Evolutionary conservation across 2,113 vertebrate species (phyloP).

Genomic region (Lepidothrix coronata): DNA sequence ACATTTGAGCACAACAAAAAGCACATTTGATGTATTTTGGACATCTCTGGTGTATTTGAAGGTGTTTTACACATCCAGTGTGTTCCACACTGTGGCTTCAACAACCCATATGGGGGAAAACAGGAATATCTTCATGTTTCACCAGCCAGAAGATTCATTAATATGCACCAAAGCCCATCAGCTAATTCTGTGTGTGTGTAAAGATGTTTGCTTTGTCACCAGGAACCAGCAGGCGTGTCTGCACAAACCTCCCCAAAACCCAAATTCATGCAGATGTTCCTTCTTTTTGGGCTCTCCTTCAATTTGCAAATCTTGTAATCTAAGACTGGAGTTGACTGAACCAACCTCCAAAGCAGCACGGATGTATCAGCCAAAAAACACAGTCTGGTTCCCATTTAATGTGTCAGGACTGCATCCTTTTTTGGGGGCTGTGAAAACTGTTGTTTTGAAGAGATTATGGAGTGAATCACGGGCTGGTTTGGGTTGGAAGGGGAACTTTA

Average conservation of each 20-base stretch:
- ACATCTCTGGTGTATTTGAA: not conserved
- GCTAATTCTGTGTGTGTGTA: not conserved
- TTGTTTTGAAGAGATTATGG: conserved; percentile 91
- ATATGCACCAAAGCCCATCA: not conserved
- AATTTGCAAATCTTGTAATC: conserved; percentile 98
- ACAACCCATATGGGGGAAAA: not conserved
- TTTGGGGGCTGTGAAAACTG: conserved; percentile 86
- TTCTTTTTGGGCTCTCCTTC: conserved; percentile 88
- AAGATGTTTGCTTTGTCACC: not conserved
- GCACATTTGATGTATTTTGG: not conserved
- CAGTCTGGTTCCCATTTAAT: conserved; percentile 96
- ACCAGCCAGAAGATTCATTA: not conserved
- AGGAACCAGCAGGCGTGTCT: conserved; percentile 64
- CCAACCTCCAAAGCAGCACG: conserved; percentile 84
- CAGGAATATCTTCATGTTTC: not conserved
- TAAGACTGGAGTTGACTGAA: conserved; percentile 90
- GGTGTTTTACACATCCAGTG: not conserved
- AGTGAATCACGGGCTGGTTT: not conserved
- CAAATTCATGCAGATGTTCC: conserved; percentile 82
- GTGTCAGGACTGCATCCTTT: conserved; percentile 92
- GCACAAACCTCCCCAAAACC: conserved; percentile 75
- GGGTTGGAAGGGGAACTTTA: not conserved
- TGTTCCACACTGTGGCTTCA: not conserved
- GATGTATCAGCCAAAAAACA: conserved; percentile 84
- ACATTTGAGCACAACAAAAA: not conserved